Conservation (phyloP, 1,140 invertebrate genomes). For the Gonioctena quinquepunctata region DNA sequence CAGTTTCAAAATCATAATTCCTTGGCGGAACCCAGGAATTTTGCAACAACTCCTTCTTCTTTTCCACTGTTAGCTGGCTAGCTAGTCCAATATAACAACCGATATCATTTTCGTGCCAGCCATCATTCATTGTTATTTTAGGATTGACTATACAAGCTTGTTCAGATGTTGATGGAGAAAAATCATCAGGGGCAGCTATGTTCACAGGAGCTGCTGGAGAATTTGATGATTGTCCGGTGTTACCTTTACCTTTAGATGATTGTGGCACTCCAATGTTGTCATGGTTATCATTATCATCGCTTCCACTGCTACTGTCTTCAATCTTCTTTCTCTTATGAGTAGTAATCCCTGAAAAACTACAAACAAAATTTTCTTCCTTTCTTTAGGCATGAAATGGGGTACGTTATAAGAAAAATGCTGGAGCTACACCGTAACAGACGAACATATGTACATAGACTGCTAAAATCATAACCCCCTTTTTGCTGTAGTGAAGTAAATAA, state of each 20-base stretch:
- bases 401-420: too few species aligned
- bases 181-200: background rate
- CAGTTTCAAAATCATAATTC: background rate
- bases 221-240: background rate
- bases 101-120: background rate
- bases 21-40: slow-evolving; percentile 7
- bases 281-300: background rate
- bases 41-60: slow-evolving; percentile 17
- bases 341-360: background rate
- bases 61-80: background rate
- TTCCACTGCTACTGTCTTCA: background rate
- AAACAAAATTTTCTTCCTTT: background rate
- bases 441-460: too few species aligned
- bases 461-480: too few species aligned
- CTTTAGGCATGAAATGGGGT: too few species aligned
- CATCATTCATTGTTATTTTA: background rate
- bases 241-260: background rate
- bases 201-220: background rate
- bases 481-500: too few species aligned
- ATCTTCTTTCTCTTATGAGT: background rate
- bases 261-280: background rate
- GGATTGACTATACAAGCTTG: background rate
- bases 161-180: background rate
- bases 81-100: background rate
- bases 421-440: too few species aligned